Evolutionary conservation across 2,797 vertebrate genomes (phyloP), one percentile per base, ranked within the genome.

Genomic region (Hybognathus amarus): DNA sequence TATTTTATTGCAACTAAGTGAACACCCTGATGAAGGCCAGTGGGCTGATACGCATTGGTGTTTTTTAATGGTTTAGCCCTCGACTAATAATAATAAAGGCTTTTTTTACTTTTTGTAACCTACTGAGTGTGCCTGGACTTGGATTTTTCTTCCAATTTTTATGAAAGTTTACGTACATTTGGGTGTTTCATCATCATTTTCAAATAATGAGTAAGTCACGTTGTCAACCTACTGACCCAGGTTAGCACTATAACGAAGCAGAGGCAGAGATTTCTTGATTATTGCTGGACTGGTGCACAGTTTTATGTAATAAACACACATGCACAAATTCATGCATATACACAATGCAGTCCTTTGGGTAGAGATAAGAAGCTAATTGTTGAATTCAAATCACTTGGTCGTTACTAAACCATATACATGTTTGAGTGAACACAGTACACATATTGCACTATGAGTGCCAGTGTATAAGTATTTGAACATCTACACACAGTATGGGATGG

Each of bases 231-330:
- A 77, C 64, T 76, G 74, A 82, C 73, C 73, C 70, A 81, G 68
- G 38, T 70, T 80, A 71, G 36, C 59, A 64, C 56, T 73, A 73
- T 77, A 64, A 70, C 10, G 47, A 36, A 13, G 40, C 27, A 42
- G 22, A 36, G 42, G 59, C 27, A 56, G 81, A 47, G 77, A 30
- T 79, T 74, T 83, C 52, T 75, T 24, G 40, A 42, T 70, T 66
- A 52, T 50, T 71, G 47, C 63, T 75, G n/a, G 45, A n/a, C 67
- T 24, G 1, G 54, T 5, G 54, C 69, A 54, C 75, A 47, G 20
- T n/a, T 47, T 85, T 85, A 84, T 40, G 42, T 77, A 87, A 88
- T 79, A 66, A 68, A 79, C 45, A 70, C 63, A 83, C 30, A 70
- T n/a, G n/a, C 42, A 80, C 61, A 81, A 8, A 63, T 30, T 10